Percentiles rank a stretch among this genome's conserved stretches.
phyloP scores from a whole-genome alignment of 2,797 vertebrate species.

The Diceros bicornis region DNA sequence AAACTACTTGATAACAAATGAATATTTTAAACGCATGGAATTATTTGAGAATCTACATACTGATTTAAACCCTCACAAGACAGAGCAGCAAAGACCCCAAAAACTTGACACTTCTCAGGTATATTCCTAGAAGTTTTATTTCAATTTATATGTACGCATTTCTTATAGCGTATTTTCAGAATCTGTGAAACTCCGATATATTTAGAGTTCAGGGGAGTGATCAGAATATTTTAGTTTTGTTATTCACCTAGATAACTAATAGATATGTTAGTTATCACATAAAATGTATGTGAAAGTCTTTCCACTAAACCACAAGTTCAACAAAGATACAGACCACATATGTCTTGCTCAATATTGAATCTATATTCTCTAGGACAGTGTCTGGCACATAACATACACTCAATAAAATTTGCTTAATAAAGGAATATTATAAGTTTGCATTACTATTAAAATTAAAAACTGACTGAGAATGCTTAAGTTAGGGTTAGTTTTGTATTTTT shows the following conservation, averaged over 20 bases:
- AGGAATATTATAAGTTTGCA: neutral
- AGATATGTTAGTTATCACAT: no score
- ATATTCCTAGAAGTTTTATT: constrained; percentile 42
- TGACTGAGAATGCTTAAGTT: constrained; percentile 53
- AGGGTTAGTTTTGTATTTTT: neutral
- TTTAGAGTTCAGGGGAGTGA: neutral
- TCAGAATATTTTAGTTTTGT: constrained; percentile 55
- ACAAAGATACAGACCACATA: neutral
- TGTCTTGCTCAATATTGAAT: neutral
- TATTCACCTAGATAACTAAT: constrained; percentile 39
- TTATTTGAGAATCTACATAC: constrained; percentile 63
- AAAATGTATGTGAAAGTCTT: constrained; percentile 7
- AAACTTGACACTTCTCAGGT: constrained; percentile 41
- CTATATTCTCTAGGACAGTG: neutral
- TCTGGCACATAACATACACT: neutral
- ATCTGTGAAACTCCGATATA: constrained; percentile 24
- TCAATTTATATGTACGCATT: constrained; percentile 8
- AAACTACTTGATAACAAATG: constrained; percentile 75
- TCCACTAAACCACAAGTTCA: neutral
- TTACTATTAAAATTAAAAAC: constrained; percentile 12
- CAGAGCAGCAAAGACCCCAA: constrained; percentile 11
- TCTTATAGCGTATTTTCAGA: constrained; percentile 38
- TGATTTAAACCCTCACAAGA: constrained; percentile 59
- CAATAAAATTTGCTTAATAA: constrained; percentile 35
- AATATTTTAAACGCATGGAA: constrained; percentile 67